Evolutionary conservation across 2,113 vertebrate genomes (phyloP), one percentile per base, ranked within the genome.

Genomic region (Leptodactylus fuscus): DNA sequence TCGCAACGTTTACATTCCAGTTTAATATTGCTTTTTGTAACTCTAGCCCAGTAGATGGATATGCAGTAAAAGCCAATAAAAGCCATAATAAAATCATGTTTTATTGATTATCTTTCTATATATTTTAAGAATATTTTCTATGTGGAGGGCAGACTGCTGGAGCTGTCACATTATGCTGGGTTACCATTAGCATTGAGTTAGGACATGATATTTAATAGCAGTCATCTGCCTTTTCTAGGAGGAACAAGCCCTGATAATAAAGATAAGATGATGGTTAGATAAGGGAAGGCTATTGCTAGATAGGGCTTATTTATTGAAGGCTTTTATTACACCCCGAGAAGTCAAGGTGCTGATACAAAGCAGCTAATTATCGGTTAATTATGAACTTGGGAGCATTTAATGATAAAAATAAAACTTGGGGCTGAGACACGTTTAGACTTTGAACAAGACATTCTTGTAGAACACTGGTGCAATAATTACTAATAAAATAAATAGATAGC

Each of bases 401-500:
- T 90, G 88, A 91, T 91, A 92, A 93, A 94, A 91, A 91, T 91
- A 93, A 92, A 91, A 86, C 84, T 86, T 86, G 77, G 77, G 84
- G 62, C 48, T 86, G 73, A 88, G 88, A 48, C 81, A 87, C 89
- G 88, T 89, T 92, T 95, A 94, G 94, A 95, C 95, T 95, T 95
- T 95, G 94, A 93, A 92, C 94, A 92, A 90, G 89, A 91, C 91
- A 91, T 88, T 91, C 91, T 93, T 83, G 93, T 86, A 90, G 92
- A 85, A 89, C 91, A 93, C 92, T 93, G 92, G 91, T 38, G 92
- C 94, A 95, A 95, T 95, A 95, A 96, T 95, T 94, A 94, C 94
- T 95, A 95, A 95, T 95, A 94, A 94, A 95, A 95, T 94, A 95
- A 94, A 95, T 95, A 94, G 92, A 95, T 95, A 91, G 91, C 94